phyloP scores from a whole-genome alignment of 1,140 invertebrate genomes.

The Orius insidiosus region DNA sequence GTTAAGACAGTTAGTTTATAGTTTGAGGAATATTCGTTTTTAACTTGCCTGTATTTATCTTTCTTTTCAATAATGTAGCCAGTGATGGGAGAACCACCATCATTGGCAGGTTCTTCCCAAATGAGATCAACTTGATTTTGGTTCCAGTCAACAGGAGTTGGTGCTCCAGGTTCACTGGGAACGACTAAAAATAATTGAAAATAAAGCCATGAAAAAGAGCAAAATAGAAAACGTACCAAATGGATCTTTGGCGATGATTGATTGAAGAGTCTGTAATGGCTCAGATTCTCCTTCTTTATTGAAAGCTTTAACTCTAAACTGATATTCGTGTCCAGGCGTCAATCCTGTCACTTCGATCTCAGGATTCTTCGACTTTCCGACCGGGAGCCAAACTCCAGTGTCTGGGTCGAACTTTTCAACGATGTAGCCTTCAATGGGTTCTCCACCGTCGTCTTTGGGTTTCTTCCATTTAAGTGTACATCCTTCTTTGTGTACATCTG shows the following conservation, averaged over 20 bases:
- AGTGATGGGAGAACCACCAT: slow-evolving; percentile 82
- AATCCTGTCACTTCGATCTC: slow-evolving; percentile 77
- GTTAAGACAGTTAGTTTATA: no score
- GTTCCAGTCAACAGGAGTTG: slow-evolving; percentile 80
- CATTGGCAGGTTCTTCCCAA: slow-evolving; percentile 62
- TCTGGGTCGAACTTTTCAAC: slow-evolving; percentile 92
- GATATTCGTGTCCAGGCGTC: slow-evolving; percentile 88
- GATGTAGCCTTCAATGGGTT: slow-evolving; percentile 83
- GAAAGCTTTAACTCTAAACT: slow-evolving; percentile 92
- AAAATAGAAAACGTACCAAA: slow-evolving; percentile 50
- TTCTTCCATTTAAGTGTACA: slow-evolving; percentile 95
- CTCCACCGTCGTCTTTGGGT: slow-evolving; percentile 94
- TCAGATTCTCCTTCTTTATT: slow-evolving; percentile 96
- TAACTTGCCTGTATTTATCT: slow-evolving; percentile 60
- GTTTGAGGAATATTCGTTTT: no score
- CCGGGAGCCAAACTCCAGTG: slow-evolving; percentile 75
- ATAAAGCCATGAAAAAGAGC: not conserved
- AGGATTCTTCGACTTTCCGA: slow-evolving; percentile 60
- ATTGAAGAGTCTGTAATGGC: slow-evolving; percentile 79
- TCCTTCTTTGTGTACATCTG: slow-evolving; percentile 83
- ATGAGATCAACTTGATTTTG: slow-evolving; percentile 75
- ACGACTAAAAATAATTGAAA: slow-evolving; percentile 33
- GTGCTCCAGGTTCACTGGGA: slow-evolving; percentile 65
- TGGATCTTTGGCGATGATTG: slow-evolving; percentile 92
- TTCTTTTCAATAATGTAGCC: slow-evolving; percentile 95